A percentile compares a stretch with the other conserved stretches of the same genome.
Evolutionary conservation across 2,797 vertebrate species (phyloP).

Genomic region (Mergus octosetaceus): DNA sequence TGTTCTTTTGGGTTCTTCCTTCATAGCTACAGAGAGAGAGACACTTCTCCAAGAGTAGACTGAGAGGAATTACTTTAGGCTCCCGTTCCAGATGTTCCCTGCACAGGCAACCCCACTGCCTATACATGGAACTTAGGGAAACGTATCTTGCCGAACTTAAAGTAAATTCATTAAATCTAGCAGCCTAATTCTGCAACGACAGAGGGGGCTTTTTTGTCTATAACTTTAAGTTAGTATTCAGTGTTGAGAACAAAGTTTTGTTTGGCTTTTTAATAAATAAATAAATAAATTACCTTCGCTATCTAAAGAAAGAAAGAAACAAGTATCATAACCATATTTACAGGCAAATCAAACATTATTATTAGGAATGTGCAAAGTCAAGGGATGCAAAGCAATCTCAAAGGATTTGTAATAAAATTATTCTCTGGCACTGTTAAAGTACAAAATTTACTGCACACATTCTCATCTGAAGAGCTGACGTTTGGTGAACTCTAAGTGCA

Average conservation of each 20-base stretch:
- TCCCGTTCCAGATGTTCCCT: background rate
- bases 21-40: background rate
- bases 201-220: background rate
- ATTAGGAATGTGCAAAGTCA: background rate
- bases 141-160: background rate
- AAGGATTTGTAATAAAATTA: background rate
- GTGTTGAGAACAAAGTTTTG: background rate
- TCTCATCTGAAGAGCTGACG: background rate
- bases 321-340: background rate
- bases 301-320: background rate
- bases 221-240: background rate
- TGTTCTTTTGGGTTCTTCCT: background rate
- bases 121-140: background rate
- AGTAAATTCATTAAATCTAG: background rate
- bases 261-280: too few species aligned
- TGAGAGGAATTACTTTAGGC: background rate
- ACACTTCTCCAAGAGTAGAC: background rate
- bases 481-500: background rate
- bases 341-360: background rate
- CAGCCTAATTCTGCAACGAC: background rate
- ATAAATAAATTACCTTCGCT: background rate
- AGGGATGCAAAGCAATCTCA: background rate
- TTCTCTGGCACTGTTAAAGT: background rate
- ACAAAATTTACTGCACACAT: background rate
- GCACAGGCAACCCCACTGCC: rapidly evolving